phyloP scores from a whole-genome alignment of 2,797 vertebrate species.

The Fistularia commersonii region DNA sequence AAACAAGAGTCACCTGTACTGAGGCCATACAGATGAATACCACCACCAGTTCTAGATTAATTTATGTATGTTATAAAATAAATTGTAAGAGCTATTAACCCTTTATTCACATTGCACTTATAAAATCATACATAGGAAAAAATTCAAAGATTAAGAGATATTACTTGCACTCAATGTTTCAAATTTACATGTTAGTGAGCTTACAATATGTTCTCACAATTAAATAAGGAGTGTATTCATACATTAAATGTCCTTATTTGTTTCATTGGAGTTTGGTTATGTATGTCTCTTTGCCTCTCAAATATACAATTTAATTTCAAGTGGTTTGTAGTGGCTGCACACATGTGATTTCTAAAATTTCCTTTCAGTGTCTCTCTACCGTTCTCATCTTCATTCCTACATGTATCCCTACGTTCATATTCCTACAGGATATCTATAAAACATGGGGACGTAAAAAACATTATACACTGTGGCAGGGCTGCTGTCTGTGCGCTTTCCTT shows the following conservation, averaged over 20 bases:
- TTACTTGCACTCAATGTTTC: constrained; percentile 17
- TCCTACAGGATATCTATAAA: constrained; percentile 10
- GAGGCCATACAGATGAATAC: constrained; percentile 12
- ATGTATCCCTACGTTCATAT: constrained; percentile 7
- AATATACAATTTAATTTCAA: constrained; percentile 15
- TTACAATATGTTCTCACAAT: constrained; percentile 14
- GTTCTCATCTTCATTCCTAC: constrained; percentile 6
- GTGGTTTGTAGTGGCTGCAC: constrained; percentile 52
- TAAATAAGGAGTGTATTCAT: constrained; percentile 26
- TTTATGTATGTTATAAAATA: constrained; percentile 10
- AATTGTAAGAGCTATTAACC: constrained; percentile 19
- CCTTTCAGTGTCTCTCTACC: constrained; percentile 54
- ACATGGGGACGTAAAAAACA: neutral
- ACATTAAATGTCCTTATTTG: constrained; percentile 23
- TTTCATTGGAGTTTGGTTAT: constrained; percentile 24
- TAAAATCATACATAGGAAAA: constrained; percentile 39
- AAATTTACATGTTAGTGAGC: constrained; percentile 5
- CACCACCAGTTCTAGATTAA: neutral
- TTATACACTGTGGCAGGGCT: constrained; percentile 11
- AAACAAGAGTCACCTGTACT: neutral
- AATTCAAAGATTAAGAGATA: constrained; percentile 34
- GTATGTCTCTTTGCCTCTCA: constrained; percentile 2
- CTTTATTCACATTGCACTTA: constrained; percentile 44
- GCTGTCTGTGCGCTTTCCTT: constrained; percentile 22
- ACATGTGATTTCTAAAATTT: constrained; percentile 49